These are phyloP conservation scores for Pitangus sulphuratus DNA, from an alignment of 2,797 vertebrate genomes.

Conservation along the genomic window DNA sequence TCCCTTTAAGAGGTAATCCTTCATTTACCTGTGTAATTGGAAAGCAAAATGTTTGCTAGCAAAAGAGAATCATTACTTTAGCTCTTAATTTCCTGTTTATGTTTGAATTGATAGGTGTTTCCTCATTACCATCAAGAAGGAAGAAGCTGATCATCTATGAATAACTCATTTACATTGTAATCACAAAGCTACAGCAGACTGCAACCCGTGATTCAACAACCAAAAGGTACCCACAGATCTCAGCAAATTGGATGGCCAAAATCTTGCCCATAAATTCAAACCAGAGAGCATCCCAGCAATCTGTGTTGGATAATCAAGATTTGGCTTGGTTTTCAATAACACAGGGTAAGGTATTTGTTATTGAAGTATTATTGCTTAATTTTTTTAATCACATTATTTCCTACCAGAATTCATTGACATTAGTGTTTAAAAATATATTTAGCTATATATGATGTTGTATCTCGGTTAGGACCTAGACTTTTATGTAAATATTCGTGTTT, in stretches of 20 bases:
- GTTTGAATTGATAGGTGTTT: conserved; percentile 21
- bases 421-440: not conserved
- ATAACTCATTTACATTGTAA: not conserved
- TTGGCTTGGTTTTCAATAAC: not conserved
- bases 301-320: not conserved
- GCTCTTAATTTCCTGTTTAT: conserved; percentile 3
- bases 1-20: not conserved
- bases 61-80: not conserved
- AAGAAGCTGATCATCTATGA: not conserved
- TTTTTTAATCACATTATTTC: not conserved
- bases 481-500: not conserved
- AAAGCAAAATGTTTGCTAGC: conserved; percentile 21
- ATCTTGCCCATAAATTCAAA: not conserved
- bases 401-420: not conserved
- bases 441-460: not conserved
- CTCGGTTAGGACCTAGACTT: not conserved
- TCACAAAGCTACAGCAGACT: not conserved
- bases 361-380: not conserved
- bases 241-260: not conserved
- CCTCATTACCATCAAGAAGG: conserved; percentile 12
- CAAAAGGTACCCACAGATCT: not conserved
- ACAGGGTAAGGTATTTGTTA: not conserved
- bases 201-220: not conserved
- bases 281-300: not conserved
- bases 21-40: not conserved